Conservation (phyloP, 2,888 invertebrate genomes). For the Ceramica pisi region DNA sequence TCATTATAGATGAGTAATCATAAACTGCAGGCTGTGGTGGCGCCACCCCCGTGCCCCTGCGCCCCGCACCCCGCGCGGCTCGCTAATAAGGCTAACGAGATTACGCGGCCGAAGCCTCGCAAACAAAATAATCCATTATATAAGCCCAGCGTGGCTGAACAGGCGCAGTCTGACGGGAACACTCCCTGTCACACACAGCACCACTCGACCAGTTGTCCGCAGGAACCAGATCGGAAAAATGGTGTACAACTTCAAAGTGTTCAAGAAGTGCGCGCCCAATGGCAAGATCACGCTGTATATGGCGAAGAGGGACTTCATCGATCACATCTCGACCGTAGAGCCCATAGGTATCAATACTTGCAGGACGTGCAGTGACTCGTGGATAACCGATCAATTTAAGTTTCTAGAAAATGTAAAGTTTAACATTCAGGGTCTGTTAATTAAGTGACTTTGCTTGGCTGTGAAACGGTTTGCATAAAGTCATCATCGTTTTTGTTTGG, state of each 20-base stretch:
- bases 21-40: conserved; percentile 27
- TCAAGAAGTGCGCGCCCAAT: conserved; percentile 97
- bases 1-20: conserved; percentile 47
- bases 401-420: neutral
- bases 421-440: neutral
- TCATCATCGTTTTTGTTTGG: neutral
- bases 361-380: conserved; percentile 27
- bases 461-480: neutral
- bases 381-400: conserved; percentile 1
- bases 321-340: conserved; percentile 96
- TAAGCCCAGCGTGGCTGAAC: conserved; percentile 62
- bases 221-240: conserved; percentile 85
- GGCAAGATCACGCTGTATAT: conserved; percentile 96
- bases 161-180: conserved; percentile 45
- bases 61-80: neutral
- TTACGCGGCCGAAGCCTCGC: conserved; percentile 82
- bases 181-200: conserved; percentile 8
- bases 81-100: conserved; percentile 80
- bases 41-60: neutral
- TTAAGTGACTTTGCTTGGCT: neutral
- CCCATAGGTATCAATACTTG: conserved; percentile 92
- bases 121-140: conserved; percentile 82
- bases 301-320: conserved; percentile 96
- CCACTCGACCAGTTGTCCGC: conserved; percentile 9
- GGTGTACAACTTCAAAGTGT: conserved; percentile 98